Percentiles rank a stretch among this genome's conserved stretches.
Conservation (phyloP, 2,113 vertebrate genomes). For the Shinisaurus crocodilurus region DNA sequence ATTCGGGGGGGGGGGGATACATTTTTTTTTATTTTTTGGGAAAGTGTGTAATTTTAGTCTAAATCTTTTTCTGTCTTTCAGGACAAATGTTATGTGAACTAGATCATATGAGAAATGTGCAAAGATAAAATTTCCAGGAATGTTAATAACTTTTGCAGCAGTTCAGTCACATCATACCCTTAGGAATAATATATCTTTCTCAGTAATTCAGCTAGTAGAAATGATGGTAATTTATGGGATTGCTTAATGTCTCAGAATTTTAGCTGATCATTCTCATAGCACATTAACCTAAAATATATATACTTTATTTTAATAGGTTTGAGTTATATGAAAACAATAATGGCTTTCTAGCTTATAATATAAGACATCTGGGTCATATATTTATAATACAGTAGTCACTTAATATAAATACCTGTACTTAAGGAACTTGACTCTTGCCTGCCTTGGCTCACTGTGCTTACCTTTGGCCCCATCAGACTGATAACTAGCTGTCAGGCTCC, state of each 20-base stretch:
- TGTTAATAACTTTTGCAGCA: conserved; percentile 26
- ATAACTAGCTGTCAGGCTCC: neutral
- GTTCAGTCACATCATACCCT: neutral
- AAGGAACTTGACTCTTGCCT: neutral
- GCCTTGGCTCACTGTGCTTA: neutral
- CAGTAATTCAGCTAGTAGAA: conserved; percentile 14
- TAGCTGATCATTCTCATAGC: neutral
- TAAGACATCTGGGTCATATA: neutral
- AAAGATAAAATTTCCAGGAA: conserved; percentile 20
- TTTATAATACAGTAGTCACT: neutral
- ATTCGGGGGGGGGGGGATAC: neutral
- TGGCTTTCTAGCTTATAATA: neutral
- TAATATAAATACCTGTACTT: neutral
- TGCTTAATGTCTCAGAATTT: neutral
- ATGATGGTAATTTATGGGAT: conserved; percentile 1
- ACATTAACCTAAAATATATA: conserved; percentile 7
- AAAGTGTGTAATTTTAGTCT: neutral
- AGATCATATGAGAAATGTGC: neutral
- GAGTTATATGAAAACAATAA: neutral
- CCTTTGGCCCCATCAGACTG: neutral
- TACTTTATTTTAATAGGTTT: neutral
- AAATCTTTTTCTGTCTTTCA: neutral
- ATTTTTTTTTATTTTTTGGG: neutral
- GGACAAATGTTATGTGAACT: fast-evolving
- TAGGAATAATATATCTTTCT: neutral